Evolutionary conservation across 2,888 invertebrate species (phyloP), one percentile per base, ranked within the genome.

Genomic region (Melinaea marsaeus): DNA sequence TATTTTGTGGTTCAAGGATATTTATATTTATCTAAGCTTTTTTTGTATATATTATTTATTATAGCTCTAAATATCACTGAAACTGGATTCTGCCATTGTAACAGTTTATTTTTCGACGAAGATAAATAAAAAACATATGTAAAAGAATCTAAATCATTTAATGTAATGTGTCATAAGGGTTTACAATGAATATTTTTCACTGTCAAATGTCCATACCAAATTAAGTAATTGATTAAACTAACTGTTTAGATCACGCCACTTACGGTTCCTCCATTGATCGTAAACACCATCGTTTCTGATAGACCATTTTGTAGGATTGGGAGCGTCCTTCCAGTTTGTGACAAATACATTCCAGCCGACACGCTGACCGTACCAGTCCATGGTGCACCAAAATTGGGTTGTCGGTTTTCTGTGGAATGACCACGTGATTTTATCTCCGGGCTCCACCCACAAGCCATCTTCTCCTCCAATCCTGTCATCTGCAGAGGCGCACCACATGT

Each of bases 331-430:
- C 22, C 51, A 32, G 51, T 51, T 51, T 11, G 2, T 32, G 32
- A 51, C 51, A 32, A 51, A 51, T 32, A 51, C 51, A 32, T 51
- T 32, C 32, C 51, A 51, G 2, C 51, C 51, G 2, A 51, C 51
- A 32, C 51, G 51, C 51, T 51, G 51, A 9, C 51, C 51, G 4
- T 51, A 51, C 51, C 51, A 51, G 51, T 51, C 32, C 51, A 51
- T 51, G 4, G 32, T 51, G 32, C 51, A 51, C 51, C 51, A 51
- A 32, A 51, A 51, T n/a, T 51, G 51, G 9, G 51, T 51, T 48
- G 48, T 2, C 13, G 13, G 48, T 7, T 48, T 4, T 48, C 48
- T 48, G n/a, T 22, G 48, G 13, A 51, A 51, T 32, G 51, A 51
- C 22, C 22, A 51, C 22, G 11, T 7, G 51, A 51, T 51, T 9